Base-by-base conservation (phyloP, 2,797 vertebrate species). In the Diplodus puntazzo region DNA sequence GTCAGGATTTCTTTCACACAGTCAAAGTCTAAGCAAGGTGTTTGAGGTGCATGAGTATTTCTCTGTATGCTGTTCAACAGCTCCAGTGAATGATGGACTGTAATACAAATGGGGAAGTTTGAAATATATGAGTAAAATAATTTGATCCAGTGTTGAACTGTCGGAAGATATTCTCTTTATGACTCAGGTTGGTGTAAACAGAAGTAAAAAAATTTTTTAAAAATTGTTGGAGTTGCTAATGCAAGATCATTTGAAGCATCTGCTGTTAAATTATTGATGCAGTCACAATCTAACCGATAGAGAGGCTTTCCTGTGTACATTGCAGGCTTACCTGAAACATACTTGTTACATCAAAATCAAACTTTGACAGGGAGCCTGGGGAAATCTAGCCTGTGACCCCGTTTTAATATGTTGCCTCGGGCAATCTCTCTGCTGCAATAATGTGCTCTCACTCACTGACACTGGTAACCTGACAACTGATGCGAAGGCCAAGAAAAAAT, bases 321-420 rank as follows among this genome's bases (percentile, higher is more conserved):
- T 71, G 73, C 63, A 14, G 50, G 74, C 65, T 66, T 65, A 76
- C 67, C 77, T 80, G 80, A 64, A 88, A 84, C 78, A 64, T 55
- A 69, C 65, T 78, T 71, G 46, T 83, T 83, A 75, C 67, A 91
- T 92, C 75, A 75, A 88, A 81, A 64, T 46, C 5, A 52, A 65
- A 74, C 71, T 76, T 78, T 84, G 89, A 91, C 84, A 83, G 79
- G 65, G 53, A 65, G 67, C 81, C 58, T 3, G 27, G 82, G 75
- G 68, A 80, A 72, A 73, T 69, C 69, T 62, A 75, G 75, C 91
- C 87, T 80, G 77, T 91, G 88, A 92, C 92, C 90, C 83, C 70
- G 74, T 88, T 92, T 87, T 92, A 89, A 94, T 92, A 88, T 75
- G 76, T 74, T 79, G 88, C 91, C 84, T 80, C 61, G 17, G 89